Base-by-base conservation (phyloP, 1,140 invertebrate genomes). In the Phocides pigmalion region DNA sequence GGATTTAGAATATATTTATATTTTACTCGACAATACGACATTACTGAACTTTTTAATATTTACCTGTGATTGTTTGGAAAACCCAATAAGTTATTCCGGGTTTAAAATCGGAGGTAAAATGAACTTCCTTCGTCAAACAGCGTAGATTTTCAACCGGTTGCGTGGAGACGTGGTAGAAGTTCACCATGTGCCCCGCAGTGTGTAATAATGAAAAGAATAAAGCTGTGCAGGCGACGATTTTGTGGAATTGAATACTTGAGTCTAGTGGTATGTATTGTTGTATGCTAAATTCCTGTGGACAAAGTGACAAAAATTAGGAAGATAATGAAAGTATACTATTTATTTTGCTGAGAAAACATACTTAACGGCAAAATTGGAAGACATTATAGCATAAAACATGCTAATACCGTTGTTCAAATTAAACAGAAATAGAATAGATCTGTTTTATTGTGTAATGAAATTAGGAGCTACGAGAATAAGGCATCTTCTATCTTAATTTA, bases 81-180 rank as follows among this genome's bases (percentile, higher is more conserved):
- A 99, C 93, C 98, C 98, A 99, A 80, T 97, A 98, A 0, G 96
- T 95, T 49, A 99, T 98, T 9, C 96, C 97, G 0, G 97, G 97
- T 74, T 96, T 95, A 54, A 97, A 96, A 83, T 99, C 98, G 0
- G 97, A 97, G 5, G 97, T 96, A 81, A 98, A 99, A 81, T 96
- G 95, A 49, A 99, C 95, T 92, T 99, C 98, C 66, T 97, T 96
- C 0, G 99, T 99, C 1, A 99, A 93, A 89, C 99, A 99, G 16
- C 97, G 94, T 6, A 99, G 93, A 88, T 99, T 97, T 77, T 98
- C 97, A 0, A 99, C 93, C 0, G 98, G 98, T 82, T 99, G 99
- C 0, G 98, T 99, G 1, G 98, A 98, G 0, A 99, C 96, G 80
- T 99, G 98, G 89, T 99, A 99, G 88, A 99, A 99, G 89, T 99